These are phyloP conservation scores for Neostethus bicornis DNA, from an alignment of 2,797 vertebrate genomes.

Conservation along the genomic window DNA sequence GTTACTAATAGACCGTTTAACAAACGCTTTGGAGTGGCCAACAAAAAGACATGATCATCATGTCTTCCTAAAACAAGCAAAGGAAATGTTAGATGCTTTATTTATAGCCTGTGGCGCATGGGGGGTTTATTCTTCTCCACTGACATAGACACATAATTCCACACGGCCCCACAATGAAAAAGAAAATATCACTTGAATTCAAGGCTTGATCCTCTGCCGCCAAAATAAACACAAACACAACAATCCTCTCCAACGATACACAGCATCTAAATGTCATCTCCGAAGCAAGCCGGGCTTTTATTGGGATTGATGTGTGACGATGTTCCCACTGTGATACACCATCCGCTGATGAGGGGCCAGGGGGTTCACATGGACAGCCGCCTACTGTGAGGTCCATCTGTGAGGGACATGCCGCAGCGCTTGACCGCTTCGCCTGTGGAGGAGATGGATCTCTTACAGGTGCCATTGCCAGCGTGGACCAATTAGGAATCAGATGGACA, in stretches of 20 bases:
- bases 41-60: not conserved
- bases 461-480: constrained; percentile 64
- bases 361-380: constrained; percentile 46
- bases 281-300: constrained; percentile 47
- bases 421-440: constrained; percentile 56
- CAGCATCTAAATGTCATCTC: constrained; percentile 57
- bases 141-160: constrained; percentile 15
- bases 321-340: constrained; percentile 59
- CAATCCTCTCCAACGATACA: constrained; percentile 35
- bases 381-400: constrained; percentile 73
- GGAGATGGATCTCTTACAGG: constrained; percentile 68
- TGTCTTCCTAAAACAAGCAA: not conserved
- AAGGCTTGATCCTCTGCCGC: constrained; percentile 18
- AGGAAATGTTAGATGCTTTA: constrained; percentile 5
- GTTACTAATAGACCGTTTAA: not conserved
- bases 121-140: constrained; percentile 14
- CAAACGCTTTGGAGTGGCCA: not conserved
- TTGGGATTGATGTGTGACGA: constrained; percentile 60
- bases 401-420: constrained; percentile 51
- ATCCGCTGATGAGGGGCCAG: constrained; percentile 52
- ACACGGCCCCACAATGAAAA: constrained; percentile 11
- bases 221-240: constrained; percentile 43
- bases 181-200: constrained; percentile 18
- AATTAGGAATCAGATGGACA: constrained; percentile 62
- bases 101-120: constrained; percentile 4